Percentiles rank a stretch among this genome's conserved stretches.
Evolutionary conservation across 2,113 vertebrate genomes (phyloP).

Genomic region (Rhadina sibilatrix): DNA sequence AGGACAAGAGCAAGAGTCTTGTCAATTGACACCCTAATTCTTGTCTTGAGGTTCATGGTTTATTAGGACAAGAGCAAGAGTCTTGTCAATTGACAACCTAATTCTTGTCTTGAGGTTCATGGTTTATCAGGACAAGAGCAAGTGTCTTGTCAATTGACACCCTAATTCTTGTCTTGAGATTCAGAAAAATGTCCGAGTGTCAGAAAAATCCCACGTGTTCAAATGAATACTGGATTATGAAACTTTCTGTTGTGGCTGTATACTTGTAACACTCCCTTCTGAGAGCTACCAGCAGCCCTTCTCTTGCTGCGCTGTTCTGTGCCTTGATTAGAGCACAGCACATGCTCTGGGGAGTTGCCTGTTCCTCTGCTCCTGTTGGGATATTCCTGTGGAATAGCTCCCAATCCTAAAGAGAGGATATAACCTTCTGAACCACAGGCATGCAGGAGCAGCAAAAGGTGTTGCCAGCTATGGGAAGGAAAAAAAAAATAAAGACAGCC

Average conservation of each 20-base stretch:
- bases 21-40: background rate
- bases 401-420: background rate
- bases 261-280: background rate
- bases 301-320: background rate
- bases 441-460: background rate
- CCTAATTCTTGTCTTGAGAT: background rate
- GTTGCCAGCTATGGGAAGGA: background rate
- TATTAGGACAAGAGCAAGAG: no score
- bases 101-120: background rate
- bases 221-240: background rate
- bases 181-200: background rate
- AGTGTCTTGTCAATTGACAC: no score
- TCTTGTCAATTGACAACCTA: background rate
- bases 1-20: background rate
- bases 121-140: no score
- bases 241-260: background rate
- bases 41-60: background rate
- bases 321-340: background rate
- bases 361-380: background rate
- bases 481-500: background rate
- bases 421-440: background rate
- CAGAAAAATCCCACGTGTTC: background rate
- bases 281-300: background rate
- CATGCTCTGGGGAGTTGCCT: fast-evolving
- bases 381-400: background rate